Conservation (phyloP, 2,797 vertebrate species). For the Anguilla pacifica region DNA sequence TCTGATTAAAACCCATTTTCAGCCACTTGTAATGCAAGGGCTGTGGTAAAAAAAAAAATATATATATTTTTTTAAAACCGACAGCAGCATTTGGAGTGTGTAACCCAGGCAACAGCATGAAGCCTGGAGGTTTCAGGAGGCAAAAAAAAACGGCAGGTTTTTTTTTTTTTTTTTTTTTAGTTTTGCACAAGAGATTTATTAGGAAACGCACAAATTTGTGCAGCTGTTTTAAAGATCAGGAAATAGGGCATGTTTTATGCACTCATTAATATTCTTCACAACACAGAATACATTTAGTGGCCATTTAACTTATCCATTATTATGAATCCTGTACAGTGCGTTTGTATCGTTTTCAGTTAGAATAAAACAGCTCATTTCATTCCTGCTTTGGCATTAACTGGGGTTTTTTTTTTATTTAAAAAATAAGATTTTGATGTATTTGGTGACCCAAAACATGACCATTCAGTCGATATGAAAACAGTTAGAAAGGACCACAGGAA, state of each 20-base stretch:
- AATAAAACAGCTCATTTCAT: not conserved
- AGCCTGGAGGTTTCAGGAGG: not conserved
- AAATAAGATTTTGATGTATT: no score
- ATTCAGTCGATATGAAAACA: no score
- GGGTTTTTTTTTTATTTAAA: no score
- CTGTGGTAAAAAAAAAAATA: not conserved
- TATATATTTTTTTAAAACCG: not conserved
- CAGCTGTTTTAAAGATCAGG: not conserved
- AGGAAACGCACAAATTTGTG: not conserved
- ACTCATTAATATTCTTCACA: not conserved
- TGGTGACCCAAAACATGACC: no score
- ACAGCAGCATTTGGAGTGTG: not conserved
- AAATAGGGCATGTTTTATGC: not conserved
- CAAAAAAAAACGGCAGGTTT: not conserved
- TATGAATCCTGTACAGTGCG: not conserved
- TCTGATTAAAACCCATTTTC: not conserved
- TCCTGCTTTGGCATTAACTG: no score
- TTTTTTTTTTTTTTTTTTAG: not conserved
- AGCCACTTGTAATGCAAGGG: not conserved
- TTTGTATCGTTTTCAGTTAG: not conserved
- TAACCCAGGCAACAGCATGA: constrained; percentile 4
- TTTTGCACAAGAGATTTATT: not conserved
- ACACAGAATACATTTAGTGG: not conserved
- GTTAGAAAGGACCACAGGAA: no score
- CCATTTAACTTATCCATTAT: not conserved